phyloP scores from a whole-genome alignment of 2,888 invertebrate species.

The Parapristionchus giblindavisi region DNA sequence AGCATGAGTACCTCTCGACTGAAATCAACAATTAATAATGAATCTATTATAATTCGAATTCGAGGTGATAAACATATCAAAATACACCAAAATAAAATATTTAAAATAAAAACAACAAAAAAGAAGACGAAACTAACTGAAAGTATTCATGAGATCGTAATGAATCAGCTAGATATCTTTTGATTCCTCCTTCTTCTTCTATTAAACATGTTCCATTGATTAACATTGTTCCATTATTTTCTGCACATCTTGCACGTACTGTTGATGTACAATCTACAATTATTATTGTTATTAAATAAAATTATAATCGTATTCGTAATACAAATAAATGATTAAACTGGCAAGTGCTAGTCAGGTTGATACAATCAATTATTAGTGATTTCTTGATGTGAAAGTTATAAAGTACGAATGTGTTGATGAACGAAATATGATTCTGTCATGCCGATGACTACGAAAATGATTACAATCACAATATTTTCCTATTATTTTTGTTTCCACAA shows the following conservation, averaged over 20 bases:
- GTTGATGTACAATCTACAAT: conserved; percentile 62
- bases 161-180: conserved; percentile 45
- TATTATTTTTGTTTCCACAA: too few species aligned
- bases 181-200: conserved; percentile 36
- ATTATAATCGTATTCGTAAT: too few species aligned
- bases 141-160: conserved; percentile 74
- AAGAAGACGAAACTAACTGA: conserved; percentile 57
- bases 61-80: not conserved
- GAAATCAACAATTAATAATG: conserved; percentile 41
- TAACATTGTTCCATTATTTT: conserved; percentile 63
- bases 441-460: too few species aligned
- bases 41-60: not conserved
- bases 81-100: too few species aligned
- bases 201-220: conserved; percentile 64
- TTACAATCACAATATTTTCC: too few species aligned
- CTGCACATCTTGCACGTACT: conserved; percentile 57
- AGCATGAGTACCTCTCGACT: conserved; percentile 67
- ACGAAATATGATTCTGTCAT: too few species aligned
- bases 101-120: not conserved
- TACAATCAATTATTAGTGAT: too few species aligned
- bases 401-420: too few species aligned
- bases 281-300: not conserved
- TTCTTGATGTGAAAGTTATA: too few species aligned
- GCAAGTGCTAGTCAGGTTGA: too few species aligned
- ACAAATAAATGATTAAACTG: too few species aligned